phyloP scores from a whole-genome alignment of 2,888 invertebrate genomes.

The Scaptodrosophila latifasciaeformis region DNA sequence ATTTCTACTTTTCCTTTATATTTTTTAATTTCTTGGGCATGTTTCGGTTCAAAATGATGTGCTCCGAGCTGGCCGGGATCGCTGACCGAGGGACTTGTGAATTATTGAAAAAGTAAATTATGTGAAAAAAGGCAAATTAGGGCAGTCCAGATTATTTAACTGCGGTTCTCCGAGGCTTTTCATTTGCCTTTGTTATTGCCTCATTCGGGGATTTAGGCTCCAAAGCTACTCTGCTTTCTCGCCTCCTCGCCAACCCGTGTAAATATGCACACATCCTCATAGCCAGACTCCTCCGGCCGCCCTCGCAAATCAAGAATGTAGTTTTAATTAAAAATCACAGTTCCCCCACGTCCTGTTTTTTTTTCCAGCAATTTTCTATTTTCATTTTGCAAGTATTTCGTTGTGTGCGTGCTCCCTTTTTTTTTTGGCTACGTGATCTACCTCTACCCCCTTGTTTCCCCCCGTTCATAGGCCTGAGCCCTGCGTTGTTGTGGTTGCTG shows the following conservation, averaged over 20 bases:
- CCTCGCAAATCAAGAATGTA: slow-evolving; percentile 22
- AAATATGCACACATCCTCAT: too few relatives aligned
- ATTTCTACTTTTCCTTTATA: too few relatives aligned
- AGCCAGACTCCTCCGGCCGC: too few relatives aligned
- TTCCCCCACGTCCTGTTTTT: slow-evolving; percentile 15
- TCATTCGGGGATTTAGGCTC: background rate
- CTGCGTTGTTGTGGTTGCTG: too few relatives aligned
- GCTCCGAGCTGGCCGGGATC: slow-evolving; percentile 16
- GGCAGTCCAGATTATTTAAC: background rate
- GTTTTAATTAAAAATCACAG: slow-evolving; percentile 39
- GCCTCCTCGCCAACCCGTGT: too few relatives aligned
- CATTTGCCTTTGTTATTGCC: background rate
- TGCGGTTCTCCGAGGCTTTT: background rate
- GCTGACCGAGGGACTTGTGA: slow-evolving; percentile 39
- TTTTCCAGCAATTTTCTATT: too few relatives aligned
- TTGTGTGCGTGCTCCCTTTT: too few relatives aligned
- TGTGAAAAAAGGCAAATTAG: slow-evolving; percentile 45
- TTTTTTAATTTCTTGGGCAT: slow-evolving; percentile 52
- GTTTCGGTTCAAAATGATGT: slow-evolving; percentile 52
- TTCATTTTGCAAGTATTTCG: too few relatives aligned
- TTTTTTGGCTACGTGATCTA: slow-evolving; percentile 7
- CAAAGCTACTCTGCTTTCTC: background rate
- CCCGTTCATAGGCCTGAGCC: too few relatives aligned
- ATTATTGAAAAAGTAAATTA: slow-evolving; percentile 62
- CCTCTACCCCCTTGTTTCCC: background rate